Evolutionary conservation across 1,140 invertebrate genomes (phyloP), one percentile per base, ranked within the genome.

Genomic region (Drosophila nebulosa): DNA sequence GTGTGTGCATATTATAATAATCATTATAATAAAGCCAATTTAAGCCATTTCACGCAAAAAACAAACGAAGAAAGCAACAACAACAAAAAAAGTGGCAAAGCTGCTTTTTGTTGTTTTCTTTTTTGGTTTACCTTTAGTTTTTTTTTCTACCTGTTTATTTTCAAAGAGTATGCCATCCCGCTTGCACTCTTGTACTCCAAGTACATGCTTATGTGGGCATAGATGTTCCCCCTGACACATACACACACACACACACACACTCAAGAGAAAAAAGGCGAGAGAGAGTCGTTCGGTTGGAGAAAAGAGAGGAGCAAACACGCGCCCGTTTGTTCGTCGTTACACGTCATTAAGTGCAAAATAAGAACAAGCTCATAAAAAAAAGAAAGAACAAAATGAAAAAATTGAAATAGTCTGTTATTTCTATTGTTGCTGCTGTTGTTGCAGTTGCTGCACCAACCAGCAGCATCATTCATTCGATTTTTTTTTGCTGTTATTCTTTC

Each of bases 291-390:
- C n/a, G n/a, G n/a, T n/a, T n/a, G n/a, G 39, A 46, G 39, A 3
- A 16, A 6, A 39, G 14, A n/a, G 4, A 16, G 7, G 6, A 46
- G 16, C 39, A 85, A 84, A 76, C 66, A 84, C 80, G 77, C 72
- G 80, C 80, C 72, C 68, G 63, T 39, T 6, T 60, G 69, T 30
- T 30, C 3, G 63, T 74, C 71, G 77, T 84, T 84, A 84, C 80
- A 84, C 81, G 80, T 84, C 81, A 84, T 84, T 86, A 84, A 86
- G 80, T 84, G 80, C 81, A 84, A 84, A 84, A 86, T 77, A 84
- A 86, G 81, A 84, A 84, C 77, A 80, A 60, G 67, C 69, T 69
- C 80, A 83, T 81, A 79, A 79, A 79, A 64, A 72, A 61, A 69
- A n/a, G n/a, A n/a, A n/a, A n/a, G n/a, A 50, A 56, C 18, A 9